Evolutionary conservation across 2,888 invertebrate species (phyloP).

Genomic region (Smittia aterrima): DNA sequence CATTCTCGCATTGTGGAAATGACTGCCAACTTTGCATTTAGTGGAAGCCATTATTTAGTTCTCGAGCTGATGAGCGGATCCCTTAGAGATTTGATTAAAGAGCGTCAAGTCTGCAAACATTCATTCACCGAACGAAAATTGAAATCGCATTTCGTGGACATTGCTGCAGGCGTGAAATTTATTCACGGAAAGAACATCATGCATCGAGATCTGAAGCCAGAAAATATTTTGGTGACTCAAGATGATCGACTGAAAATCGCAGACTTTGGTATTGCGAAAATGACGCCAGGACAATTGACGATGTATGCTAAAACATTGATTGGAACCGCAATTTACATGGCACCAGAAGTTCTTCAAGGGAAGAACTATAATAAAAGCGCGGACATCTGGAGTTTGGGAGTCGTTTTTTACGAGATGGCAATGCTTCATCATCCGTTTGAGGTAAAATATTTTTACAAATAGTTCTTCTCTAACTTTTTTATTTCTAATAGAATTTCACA

Average conservation of each 20-base stretch:
- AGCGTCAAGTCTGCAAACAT: no score
- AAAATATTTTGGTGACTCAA: constrained; percentile 77
- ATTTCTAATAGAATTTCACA: no score
- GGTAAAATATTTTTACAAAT: no score
- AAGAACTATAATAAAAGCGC: constrained; percentile 77
- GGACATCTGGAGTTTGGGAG: constrained; percentile 94
- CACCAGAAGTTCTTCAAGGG: constrained; percentile 93
- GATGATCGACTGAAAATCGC: constrained; percentile 81
- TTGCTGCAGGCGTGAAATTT: constrained; percentile 52
- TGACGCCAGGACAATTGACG: constrained; percentile 66
- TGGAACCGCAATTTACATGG: constrained; percentile 91
- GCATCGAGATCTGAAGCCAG: constrained; percentile 89
- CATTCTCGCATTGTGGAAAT: no score
- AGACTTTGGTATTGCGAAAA: constrained; percentile 95
- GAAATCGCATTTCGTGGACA: no score
- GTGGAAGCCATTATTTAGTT: no score
- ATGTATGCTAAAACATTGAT: constrained; percentile 84
- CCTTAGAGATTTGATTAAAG: no score
- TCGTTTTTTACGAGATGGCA: constrained; percentile 77
- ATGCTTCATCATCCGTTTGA: constrained; percentile 43
- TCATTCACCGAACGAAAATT: no score
- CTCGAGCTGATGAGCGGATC: no score
- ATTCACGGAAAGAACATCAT: constrained; percentile 79
- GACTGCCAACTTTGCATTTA: no score
- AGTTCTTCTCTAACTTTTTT: no score